phyloP scores from a whole-genome alignment of 2,888 invertebrate species.

The Thymelicus lineola region DNA sequence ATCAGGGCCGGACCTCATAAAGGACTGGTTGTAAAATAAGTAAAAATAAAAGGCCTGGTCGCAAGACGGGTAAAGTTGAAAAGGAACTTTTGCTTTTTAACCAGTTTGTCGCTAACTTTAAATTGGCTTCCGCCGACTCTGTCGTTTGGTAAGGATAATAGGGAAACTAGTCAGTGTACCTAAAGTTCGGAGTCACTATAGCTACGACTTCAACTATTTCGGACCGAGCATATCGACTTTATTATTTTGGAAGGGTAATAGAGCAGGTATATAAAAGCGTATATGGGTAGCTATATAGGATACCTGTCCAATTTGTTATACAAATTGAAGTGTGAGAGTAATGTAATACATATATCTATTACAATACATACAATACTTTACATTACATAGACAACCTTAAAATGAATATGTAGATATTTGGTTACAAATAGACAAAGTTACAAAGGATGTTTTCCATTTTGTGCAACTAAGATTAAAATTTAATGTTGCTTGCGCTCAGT shows the following conservation, averaged over 20 bases:
- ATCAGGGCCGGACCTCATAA: slow-evolving; percentile 68
- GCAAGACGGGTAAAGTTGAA: slow-evolving; percentile 67
- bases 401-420: no score
- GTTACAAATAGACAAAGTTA: no score
- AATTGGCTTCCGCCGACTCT: slow-evolving; percentile 74
- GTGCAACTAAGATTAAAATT: background rate
- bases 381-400: no score
- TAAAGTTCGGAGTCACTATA: slow-evolving; percentile 51
- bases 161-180: slow-evolving; percentile 63
- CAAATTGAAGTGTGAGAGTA: no score
- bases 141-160: slow-evolving; percentile 59
- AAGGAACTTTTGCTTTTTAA: slow-evolving; percentile 79
- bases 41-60: slow-evolving; percentile 69
- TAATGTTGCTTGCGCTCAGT: no score
- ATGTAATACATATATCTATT: no score
- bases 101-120: slow-evolving; percentile 78
- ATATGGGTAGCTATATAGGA: no score
- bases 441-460: no score
- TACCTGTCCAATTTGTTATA: no score
- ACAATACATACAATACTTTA: no score
- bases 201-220: slow-evolving; percentile 2
- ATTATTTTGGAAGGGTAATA: background rate
- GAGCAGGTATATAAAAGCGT: no score
- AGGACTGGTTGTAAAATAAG: slow-evolving; percentile 71
- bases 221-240: background rate